Evolutionary conservation across 2,797 vertebrate genomes (phyloP), one percentile per base, ranked within the genome.

Genomic region (Alouatta caraya): DNA sequence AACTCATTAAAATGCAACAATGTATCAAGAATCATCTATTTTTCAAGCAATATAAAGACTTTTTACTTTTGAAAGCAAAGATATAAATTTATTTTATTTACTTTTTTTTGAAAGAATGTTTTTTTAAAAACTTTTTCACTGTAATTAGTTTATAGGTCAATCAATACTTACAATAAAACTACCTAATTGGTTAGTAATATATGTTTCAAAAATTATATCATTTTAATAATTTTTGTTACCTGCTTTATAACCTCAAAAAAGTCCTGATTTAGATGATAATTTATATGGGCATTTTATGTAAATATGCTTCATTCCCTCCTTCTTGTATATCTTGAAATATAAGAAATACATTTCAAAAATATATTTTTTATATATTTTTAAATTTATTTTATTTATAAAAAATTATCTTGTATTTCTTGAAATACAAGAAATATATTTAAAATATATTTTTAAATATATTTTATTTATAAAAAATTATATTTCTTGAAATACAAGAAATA

Each of bases 101-200:
- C 21, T 55, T 90, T 90, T 83, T 94, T 86, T 86, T 30, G 21
- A 91, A 76, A 84, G 13, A 67, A 83, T 37, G 4, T 67, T 76
- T 80, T 96, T 87, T 95, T 84, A 3, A 88, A 85, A 70, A 46
- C 5, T n/a, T 75, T 76, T 96, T 91, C 11, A 86, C 50, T 96
- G 44, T 52, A 90, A 44, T 64, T 87, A 70, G 84, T 87, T 12
- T 59, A 30, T 73, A 82, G 11, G 14, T 67, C 28, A 22, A 70
- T 67, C 28, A 22, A 70, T 15, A 92, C 39, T 87, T 87, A 57
- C 28, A 91, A 67, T 82, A 76, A 94, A 82, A 82, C 11, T 44
- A 70, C 22, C 78, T 39, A 88, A 42, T 55, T 96, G 15, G 1
- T 83, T 39, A 59, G 21, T 81, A 72, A 57, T 73, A 52, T 75